Base-by-base conservation (phyloP, 2,113 vertebrate species). In the Poeciliopsis retropinna region DNA sequence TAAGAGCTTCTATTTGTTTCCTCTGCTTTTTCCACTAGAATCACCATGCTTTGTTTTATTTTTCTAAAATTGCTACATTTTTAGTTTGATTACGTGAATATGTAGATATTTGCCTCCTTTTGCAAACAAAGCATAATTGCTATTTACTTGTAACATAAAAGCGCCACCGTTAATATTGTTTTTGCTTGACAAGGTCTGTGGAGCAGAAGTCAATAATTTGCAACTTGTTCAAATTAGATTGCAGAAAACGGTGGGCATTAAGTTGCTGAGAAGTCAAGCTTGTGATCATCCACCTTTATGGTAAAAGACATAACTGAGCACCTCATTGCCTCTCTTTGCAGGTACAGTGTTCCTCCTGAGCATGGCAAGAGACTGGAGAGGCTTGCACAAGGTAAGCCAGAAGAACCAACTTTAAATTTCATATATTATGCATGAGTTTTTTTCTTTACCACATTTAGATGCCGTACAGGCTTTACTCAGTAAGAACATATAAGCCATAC, bases 361-460 rank as follows among this genome's bases (percentile, higher is more conserved):
- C 98, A 99, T 0, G 98, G 98, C 84, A 99, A 99, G 90, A 93
- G 98, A 47, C 89, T 99, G 85, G 98, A 99, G 80, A 95, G 98
- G 67, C 93, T 99, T 88, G 98, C 98, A 0, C 96, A 99, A 93
- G 98, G 98, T 99, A 88, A 94, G 51, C 25, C 25, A 57, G 22
- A 10, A 57, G 92, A 47, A 22, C 31, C 39, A 5, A 25, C 31
- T 72, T 68, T 73, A 0, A 60, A 3, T 60, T 70, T 28, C 17
- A 27, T 39, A 39, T 65, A 11, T 65, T 12, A 29, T 37, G 4
- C 37, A n/a, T 25, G n/a, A n/a, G 17, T 19, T 47, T 47, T 47
- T 17, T 47, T 47, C 5, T 47, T 47, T 22, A 6, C 22, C 22
- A 57, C 51, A 57, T 57, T 57, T 25, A n/a, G 51, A 57, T 25